Conservation (phyloP, 2,797 vertebrate species). For the Pyrocephalus nanus region DNA sequence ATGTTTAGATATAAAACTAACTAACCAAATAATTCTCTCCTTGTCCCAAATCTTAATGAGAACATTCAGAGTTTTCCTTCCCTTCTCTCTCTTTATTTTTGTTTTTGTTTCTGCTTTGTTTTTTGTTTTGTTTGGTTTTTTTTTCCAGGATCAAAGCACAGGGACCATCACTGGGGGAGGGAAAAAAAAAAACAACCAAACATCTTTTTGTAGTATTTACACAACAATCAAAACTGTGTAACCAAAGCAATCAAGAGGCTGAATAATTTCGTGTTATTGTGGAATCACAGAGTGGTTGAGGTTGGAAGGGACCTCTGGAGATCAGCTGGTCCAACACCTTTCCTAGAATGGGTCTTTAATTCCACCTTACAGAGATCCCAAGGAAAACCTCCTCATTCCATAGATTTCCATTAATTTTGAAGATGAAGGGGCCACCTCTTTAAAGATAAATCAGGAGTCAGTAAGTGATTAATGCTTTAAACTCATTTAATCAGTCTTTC, state of each 20-base stretch:
- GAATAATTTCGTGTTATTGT: not conserved
- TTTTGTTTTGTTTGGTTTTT: not conserved
- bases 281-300: not conserved
- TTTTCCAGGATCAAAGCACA: constrained; percentile 1
- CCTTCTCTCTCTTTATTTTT: not conserved
- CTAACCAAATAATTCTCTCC: not conserved
- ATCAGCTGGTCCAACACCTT: not conserved
- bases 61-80: not conserved
- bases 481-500: not conserved
- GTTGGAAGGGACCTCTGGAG: not conserved
- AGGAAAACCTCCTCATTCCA: not conserved
- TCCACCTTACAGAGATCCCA: not conserved
- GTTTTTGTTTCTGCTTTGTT: not conserved
- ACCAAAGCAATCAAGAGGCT: not conserved
- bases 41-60: not conserved
- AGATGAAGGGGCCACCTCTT: not conserved
- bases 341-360: not conserved
- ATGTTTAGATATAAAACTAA: not conserved
- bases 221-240: not conserved
- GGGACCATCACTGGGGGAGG: not conserved
- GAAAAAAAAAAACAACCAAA: not conserved
- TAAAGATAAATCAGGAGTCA: not conserved
- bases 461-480: not conserved
- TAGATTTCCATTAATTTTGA: not conserved
- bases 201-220: not conserved